Percentiles rank a stretch among this genome's conserved stretches.
Conservation (phyloP, 2,113 vertebrate species). For the Barbus barbus region DNA sequence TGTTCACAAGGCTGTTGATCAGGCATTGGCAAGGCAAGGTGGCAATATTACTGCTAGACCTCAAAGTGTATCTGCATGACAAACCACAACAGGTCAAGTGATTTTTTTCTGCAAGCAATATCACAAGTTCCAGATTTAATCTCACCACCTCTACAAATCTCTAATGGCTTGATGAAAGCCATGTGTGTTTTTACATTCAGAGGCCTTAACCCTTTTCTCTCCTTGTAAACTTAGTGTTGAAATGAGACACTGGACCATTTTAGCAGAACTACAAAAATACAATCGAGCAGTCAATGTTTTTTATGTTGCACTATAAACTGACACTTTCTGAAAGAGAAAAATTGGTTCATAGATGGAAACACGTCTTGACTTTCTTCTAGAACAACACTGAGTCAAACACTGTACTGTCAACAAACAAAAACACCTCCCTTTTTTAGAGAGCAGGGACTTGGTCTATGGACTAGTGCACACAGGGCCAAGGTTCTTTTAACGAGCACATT, state of each 20-base stretch:
- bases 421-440: slow-evolving; percentile 29
- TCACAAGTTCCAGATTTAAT: slow-evolving; percentile 60
- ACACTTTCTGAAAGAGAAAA: not conserved
- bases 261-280: not conserved
- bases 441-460: slow-evolving; percentile 53
- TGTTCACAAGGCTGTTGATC: slow-evolving; percentile 31
- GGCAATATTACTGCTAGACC: slow-evolving; percentile 34
- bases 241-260: not conserved
- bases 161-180: slow-evolving; percentile 58
- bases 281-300: not conserved
- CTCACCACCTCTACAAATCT: slow-evolving; percentile 47
- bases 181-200: slow-evolving; percentile 50
- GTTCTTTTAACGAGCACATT: slow-evolving; percentile 50
- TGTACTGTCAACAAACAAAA: slow-evolving; percentile 36
- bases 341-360: not conserved
- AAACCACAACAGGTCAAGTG: slow-evolving; percentile 21
- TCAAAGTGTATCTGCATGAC: slow-evolving; percentile 48
- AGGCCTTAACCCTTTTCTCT: slow-evolving; percentile 37
- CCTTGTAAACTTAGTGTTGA: not conserved
- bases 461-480: slow-evolving; percentile 44
- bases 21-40: slow-evolving; percentile 7
- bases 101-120: slow-evolving; percentile 37
- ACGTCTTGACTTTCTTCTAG: slow-evolving; percentile 6
- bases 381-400: slow-evolving; percentile 15
- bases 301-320: not conserved